Evolutionary conservation across 2,888 invertebrate genomes (phyloP).

Genomic region (Aspidiotus rigidus): DNA sequence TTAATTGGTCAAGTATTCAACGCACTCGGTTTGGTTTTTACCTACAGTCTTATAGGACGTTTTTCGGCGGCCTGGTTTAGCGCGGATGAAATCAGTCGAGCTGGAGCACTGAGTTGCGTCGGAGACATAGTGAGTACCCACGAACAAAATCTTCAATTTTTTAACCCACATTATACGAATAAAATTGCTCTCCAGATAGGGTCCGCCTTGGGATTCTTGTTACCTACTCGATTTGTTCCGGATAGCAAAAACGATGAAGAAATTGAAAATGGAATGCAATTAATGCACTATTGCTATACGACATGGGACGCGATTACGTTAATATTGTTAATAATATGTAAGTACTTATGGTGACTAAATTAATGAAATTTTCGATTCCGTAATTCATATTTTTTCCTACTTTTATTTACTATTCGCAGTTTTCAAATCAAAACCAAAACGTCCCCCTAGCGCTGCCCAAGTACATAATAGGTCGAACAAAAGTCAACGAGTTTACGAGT

Average conservation of each 20-base stretch:
- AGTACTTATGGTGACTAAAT: not conserved
- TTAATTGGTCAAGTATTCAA: constrained; percentile 83
- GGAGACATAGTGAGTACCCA: constrained; percentile 91
- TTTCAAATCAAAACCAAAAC: not conserved
- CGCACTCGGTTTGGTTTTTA: constrained; percentile 81
- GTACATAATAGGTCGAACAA: not conserved
- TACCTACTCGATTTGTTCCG: constrained; percentile 54
- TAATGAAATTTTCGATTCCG: not conserved
- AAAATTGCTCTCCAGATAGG: constrained; percentile 33
- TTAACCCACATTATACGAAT: not conserved
- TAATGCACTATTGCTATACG: not conserved
- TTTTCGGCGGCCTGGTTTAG: constrained; percentile 98
- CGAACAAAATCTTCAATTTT: too few relatives aligned
- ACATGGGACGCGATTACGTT: not conserved
- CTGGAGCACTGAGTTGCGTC: constrained; percentile 95
- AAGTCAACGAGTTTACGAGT: too few relatives aligned
- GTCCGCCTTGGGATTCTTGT: constrained; percentile 79
- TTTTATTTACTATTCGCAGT: not conserved
- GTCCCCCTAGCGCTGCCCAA: not conserved
- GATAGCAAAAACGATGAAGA: constrained; percentile 30
- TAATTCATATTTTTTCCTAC: not conserved
- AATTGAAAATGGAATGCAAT: not conserved
- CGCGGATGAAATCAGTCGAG: constrained; percentile 87
- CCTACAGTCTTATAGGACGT: constrained; percentile 83
- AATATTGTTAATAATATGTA: not conserved